Percentiles rank a stretch among this genome's conserved stretches.
Evolutionary conservation across 2,113 vertebrate genomes (phyloP).

Genomic region (Aix galericulata): DNA sequence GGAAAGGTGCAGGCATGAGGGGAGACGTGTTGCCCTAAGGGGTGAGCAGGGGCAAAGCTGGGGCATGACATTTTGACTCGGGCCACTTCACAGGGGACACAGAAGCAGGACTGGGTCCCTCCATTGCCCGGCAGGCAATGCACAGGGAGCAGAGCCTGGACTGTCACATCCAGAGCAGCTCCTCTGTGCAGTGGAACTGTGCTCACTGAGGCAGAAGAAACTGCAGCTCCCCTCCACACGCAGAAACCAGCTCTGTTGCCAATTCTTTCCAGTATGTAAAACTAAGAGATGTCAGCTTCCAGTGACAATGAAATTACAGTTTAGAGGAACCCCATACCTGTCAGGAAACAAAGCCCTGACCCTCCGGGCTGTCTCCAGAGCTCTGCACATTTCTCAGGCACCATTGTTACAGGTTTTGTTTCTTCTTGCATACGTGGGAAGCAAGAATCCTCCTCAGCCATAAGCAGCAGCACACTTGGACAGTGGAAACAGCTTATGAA

Average conservation of each 20-base stretch:
- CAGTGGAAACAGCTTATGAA: background rate
- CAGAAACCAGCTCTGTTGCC: background rate
- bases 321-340: background rate
- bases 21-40: background rate
- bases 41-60: accelerated
- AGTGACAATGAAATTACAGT: background rate
- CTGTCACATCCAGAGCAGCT: background rate
- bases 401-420: background rate
- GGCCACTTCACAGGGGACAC: too few species aligned
- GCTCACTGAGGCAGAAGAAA: background rate
- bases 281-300: background rate
- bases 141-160: accelerated
- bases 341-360: constrained; percentile 18
- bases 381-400: background rate
- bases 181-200: background rate
- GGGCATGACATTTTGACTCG: background rate
- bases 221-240: background rate
- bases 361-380: constrained; percentile 7
- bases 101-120: accelerated
- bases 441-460: background rate
- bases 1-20: background rate
- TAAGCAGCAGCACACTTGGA: background rate
- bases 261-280: background rate
- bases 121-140: accelerated
- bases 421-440: background rate